Percentiles rank a stretch among this genome's conserved stretches.
phyloP scores from a whole-genome alignment of 2,113 vertebrate genomes.

The Rousettus leschenaultii region DNA sequence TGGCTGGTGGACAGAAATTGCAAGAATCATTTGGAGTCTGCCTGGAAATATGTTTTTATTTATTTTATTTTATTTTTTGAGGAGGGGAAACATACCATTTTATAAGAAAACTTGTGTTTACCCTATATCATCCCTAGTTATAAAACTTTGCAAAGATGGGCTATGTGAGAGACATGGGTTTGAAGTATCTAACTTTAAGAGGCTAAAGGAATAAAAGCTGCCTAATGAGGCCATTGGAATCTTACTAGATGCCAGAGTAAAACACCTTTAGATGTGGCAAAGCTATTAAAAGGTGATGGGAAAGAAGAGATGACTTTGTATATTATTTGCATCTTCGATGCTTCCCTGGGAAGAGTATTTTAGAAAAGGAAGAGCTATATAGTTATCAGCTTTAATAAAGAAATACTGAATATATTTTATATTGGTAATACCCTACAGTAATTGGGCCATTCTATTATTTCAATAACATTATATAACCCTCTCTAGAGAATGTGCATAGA shows the following conservation, averaged over 20 bases:
- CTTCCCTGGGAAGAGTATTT: neutral
- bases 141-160: neutral
- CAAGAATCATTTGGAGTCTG: neutral
- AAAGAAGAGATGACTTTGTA: neutral
- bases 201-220: neutral
- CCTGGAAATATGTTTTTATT: neutral
- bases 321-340: conserved; percentile 2
- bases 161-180: neutral
- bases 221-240: neutral
- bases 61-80: neutral
- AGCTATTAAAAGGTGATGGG: neutral
- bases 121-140: neutral
- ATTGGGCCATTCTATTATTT: neutral
- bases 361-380: neutral
- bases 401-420: neutral
- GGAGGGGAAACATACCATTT: neutral
- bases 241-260: neutral
- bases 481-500: neutral
- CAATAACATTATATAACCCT: neutral
- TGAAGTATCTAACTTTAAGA: neutral
- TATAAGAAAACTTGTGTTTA: neutral
- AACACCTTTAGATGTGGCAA: neutral
- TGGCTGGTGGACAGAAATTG: neutral
- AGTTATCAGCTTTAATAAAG: neutral
- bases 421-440: neutral